phyloP scores from a whole-genome alignment of 2,888 invertebrate species.

The Plusia festucae region DNA sequence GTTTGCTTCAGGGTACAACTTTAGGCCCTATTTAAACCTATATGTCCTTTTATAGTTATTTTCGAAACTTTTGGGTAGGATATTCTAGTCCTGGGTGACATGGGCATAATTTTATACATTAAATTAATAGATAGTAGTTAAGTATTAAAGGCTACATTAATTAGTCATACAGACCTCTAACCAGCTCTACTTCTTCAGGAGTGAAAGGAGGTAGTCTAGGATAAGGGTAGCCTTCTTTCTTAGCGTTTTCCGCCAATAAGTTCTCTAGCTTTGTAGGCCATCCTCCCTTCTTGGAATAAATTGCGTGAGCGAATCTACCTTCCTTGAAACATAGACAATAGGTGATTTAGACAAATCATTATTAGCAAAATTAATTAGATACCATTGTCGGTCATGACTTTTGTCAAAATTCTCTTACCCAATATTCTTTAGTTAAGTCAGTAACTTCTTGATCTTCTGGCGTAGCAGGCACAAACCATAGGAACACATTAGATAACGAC shows the following conservation, averaged over 20 bases:
- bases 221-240: conserved; percentile 47
- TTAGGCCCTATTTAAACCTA: too few species aligned
- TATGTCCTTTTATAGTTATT: too few species aligned
- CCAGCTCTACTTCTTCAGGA: conserved; percentile 38
- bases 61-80: too few species aligned
- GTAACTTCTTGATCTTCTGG: conserved; percentile 86
- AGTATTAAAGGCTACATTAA: too few species aligned
- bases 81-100: too few species aligned
- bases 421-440: conserved; percentile 82
- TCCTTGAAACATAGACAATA: conserved; percentile 37
- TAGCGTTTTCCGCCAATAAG: conserved; percentile 63
- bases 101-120: too few species aligned
- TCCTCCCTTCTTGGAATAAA: conserved; percentile 72
- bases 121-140: too few species aligned
- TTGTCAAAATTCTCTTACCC: too few species aligned
- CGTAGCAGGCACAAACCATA: conserved; percentile 85
- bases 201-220: conserved; percentile 36
- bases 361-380: neutral
- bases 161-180: conserved; percentile 40
- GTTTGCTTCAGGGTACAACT: too few species aligned
- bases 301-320: conserved; percentile 65
- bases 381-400: too few species aligned
- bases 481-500: conserved; percentile 65
- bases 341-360: neutral
- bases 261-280: conserved; percentile 71